Evolutionary conservation across 2,888 invertebrate genomes (phyloP).

Genomic region (Plagodis dolabraria): DNA sequence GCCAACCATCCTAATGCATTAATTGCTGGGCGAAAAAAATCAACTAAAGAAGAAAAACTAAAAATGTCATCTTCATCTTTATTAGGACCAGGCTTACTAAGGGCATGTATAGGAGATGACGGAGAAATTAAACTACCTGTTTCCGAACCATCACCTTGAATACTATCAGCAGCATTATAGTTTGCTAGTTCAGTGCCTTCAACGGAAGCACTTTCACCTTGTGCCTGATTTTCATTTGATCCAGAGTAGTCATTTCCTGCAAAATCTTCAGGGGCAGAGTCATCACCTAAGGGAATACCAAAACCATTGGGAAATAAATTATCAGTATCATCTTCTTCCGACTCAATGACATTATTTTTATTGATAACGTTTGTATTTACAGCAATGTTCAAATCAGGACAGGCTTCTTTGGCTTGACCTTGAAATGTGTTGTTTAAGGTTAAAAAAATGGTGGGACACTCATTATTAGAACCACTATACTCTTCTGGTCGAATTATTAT

Average conservation of each 20-base stretch:
- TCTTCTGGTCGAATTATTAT: slow-evolving; percentile 79
- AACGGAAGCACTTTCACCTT: slow-evolving; percentile 65
- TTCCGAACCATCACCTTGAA: slow-evolving; percentile 57
- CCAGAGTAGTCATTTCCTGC: slow-evolving; percentile 61
- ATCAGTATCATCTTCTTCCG: slow-evolving; percentile 65
- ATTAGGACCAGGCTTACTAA: slow-evolving; percentile 58
- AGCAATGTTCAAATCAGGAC: slow-evolving; percentile 88
- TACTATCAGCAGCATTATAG: slow-evolving; percentile 64
- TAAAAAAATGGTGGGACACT: slow-evolving; percentile 85
- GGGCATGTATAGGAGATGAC: slow-evolving; percentile 56
- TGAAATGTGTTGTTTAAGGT: slow-evolving; percentile 81
- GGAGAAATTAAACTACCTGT: slow-evolving; percentile 52
- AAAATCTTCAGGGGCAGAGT: slow-evolving; percentile 61
- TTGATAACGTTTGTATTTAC: slow-evolving; percentile 89
- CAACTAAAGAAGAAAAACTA: slow-evolving; percentile 70
- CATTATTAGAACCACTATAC: slow-evolving; percentile 70
- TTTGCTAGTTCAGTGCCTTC: slow-evolving; percentile 66
- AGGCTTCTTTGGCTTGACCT: slow-evolving; percentile 86
- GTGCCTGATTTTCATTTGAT: slow-evolving; percentile 52
- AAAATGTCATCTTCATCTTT: slow-evolving; percentile 79
- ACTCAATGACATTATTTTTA: slow-evolving; percentile 79
- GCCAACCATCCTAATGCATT: slow-evolving; percentile 81
- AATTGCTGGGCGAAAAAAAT: slow-evolving; percentile 79
- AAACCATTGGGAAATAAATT: slow-evolving; percentile 64
- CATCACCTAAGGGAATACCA: slow-evolving; percentile 64